phyloP scores from a whole-genome alignment of 2,797 vertebrate genomes.

The Brachymystax lenok region DNA sequence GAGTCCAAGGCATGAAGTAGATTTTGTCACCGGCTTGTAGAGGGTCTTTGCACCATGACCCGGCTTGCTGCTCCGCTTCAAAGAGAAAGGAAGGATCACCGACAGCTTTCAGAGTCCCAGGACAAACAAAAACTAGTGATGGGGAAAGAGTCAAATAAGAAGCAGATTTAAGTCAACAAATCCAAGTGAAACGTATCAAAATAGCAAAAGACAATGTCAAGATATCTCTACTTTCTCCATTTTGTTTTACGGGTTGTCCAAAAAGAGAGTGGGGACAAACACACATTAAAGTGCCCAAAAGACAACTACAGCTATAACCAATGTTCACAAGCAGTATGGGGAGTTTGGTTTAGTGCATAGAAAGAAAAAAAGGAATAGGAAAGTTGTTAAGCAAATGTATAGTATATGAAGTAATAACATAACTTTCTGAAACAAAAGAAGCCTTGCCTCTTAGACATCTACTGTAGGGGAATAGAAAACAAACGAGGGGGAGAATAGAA shows the following conservation, averaged over 20 bases:
- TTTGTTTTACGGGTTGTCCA: constrained; percentile 73
- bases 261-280: constrained; percentile 64
- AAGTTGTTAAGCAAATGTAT: constrained; percentile 71
- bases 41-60: constrained; percentile 99
- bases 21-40: constrained; percentile 99
- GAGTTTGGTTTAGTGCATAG: constrained; percentile 72
- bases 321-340: constrained; percentile 71
- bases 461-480: constrained; percentile 70
- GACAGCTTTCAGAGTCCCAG: constrained; percentile 98
- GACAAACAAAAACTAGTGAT: constrained; percentile 99
- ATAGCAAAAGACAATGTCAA: constrained; percentile 37
- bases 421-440: constrained; percentile 69
- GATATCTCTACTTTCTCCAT: constrained; percentile 60
- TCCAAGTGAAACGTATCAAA: constrained; percentile 30
- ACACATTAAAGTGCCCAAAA: constrained; percentile 70
- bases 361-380: constrained; percentile 72
- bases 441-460: constrained; percentile 75
- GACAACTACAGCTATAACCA: constrained; percentile 71
- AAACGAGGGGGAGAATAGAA: constrained; percentile 65
- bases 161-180: constrained; percentile 71
- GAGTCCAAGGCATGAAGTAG: constrained; percentile 99
- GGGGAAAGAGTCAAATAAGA: constrained; percentile 89
- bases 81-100: constrained; percentile 96
- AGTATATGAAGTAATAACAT: constrained; percentile 54
- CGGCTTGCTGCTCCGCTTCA: constrained; percentile 98